These are phyloP conservation scores for Helicoverpa assulta DNA, from an alignment of 2,888 invertebrate genomes.

Conservation along the genomic window DNA sequence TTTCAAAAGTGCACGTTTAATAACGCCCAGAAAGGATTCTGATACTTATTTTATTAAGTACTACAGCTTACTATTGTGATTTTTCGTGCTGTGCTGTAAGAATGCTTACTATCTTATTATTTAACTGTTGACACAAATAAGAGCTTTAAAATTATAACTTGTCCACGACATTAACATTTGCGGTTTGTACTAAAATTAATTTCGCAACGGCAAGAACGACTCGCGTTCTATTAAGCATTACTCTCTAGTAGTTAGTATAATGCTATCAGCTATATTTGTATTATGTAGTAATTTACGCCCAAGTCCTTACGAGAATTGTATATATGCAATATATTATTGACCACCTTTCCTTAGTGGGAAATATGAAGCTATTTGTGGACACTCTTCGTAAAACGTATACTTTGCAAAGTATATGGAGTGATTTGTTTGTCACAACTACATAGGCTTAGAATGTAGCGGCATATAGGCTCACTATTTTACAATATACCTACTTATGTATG, in stretches of 20 bases:
- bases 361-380: conserved; percentile 16
- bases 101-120: conserved; percentile 58
- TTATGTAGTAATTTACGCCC: background rate
- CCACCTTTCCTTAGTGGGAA: background rate
- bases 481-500: conserved; percentile 35
- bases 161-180: conserved; percentile 21
- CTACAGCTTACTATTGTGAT: conserved; percentile 42
- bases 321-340: conserved; percentile 14
- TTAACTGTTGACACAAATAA: conserved; percentile 58
- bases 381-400: conserved; percentile 39
- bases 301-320: conserved; percentile 17
- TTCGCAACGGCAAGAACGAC: background rate
- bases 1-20: background rate
- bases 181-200: background rate
- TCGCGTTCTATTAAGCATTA: background rate
- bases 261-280: background rate
- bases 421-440: conserved; percentile 66
- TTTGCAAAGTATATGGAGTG: conserved; percentile 38
- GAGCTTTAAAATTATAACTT: conserved; percentile 64
- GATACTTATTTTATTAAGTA: conserved; percentile 3
- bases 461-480: conserved; percentile 56
- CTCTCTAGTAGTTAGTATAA: background rate
- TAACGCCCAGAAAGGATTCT: background rate
- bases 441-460: conserved; percentile 45
- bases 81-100: conserved; percentile 51